A percentile compares a stretch with the other conserved stretches of the same genome.
These are phyloP conservation scores for Oxygymnocypris stewartii DNA, from an alignment of 2,113 vertebrate species.

Conservation along the genomic window DNA sequence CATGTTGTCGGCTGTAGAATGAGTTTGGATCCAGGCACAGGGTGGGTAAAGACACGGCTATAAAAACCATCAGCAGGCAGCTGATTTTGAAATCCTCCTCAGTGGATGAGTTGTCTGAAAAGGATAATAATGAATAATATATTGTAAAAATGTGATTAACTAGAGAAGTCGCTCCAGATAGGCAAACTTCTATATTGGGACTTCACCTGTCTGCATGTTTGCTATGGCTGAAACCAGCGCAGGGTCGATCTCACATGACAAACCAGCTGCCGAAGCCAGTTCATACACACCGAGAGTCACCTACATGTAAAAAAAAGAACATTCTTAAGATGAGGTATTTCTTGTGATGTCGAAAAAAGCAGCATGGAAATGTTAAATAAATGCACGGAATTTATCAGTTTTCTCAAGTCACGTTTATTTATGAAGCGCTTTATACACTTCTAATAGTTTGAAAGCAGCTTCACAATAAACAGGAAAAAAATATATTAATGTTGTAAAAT, in stretches of 20 bases:
- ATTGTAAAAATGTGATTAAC: not conserved
- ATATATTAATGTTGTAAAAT: no score
- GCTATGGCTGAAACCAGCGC: slow-evolving; percentile 80
- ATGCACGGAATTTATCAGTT: not conserved
- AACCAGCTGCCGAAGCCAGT: slow-evolving; percentile 84
- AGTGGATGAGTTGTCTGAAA: slow-evolving; percentile 77
- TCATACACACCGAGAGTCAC: slow-evolving; percentile 85
- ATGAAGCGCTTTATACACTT: not conserved
- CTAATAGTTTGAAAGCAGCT: not conserved
- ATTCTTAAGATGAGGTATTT: not conserved
- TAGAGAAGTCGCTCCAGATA: not conserved
- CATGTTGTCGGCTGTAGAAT: slow-evolving; percentile 79
- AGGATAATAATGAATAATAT: not conserved
- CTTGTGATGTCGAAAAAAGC: no score
- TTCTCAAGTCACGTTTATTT: not conserved
- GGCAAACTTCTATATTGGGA: not conserved
- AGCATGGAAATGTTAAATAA: not conserved
- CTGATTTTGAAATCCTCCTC: slow-evolving; percentile 91
- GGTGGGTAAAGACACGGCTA: slow-evolving; percentile 85
- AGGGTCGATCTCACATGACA: slow-evolving; percentile 85
- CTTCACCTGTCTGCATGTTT: slow-evolving; percentile 81
- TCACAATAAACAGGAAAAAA: not conserved
- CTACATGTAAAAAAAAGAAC: slow-evolving; percentile 63
- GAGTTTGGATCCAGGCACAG: slow-evolving; percentile 82
- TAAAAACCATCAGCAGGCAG: slow-evolving; percentile 85